phyloP scores from a whole-genome alignment of 23 tunicate genomes.

The Halocynthia roretzi region DNA sequence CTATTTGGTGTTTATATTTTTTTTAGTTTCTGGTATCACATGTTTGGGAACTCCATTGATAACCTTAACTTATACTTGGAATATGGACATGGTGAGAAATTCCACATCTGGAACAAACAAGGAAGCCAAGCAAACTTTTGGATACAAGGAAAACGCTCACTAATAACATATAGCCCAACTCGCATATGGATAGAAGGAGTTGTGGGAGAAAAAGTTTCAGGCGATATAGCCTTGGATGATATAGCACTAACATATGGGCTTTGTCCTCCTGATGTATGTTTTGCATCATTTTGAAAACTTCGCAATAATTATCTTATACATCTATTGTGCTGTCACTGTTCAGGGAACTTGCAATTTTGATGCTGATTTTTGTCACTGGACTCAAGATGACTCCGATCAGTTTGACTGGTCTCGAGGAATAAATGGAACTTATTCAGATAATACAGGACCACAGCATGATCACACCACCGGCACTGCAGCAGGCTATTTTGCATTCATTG shows the following conservation, averaged over 20 bases:
- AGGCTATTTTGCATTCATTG: constrained; percentile 69
- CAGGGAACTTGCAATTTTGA: constrained; percentile 89
- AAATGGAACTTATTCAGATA: constrained; percentile 68
- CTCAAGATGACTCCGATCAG: constrained; percentile 50
- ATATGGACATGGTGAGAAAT: constrained; percentile 25
- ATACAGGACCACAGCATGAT: constrained; percentile 75
- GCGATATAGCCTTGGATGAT: constrained; percentile 90
- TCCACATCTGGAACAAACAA: constrained; percentile 38
- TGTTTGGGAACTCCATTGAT: constrained; percentile 64
- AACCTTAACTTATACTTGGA: constrained; percentile 79
- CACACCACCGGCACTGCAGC: constrained; percentile 63
- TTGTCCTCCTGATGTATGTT: constrained; percentile 63
- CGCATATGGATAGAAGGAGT: constrained; percentile 72
- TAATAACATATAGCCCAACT: constrained; percentile 44
- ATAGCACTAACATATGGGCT: constrained; percentile 18
- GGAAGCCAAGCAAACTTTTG: constrained; percentile 69
- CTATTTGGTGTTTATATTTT: background rate
- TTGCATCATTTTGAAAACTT: background rate
- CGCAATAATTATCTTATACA: background rate
- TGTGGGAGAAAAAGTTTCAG: constrained; percentile 51
- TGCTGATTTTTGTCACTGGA: constrained; percentile 70
- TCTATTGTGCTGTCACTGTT: background rate
- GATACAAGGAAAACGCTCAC: constrained; percentile 53
- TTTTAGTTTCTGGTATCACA: constrained; percentile 87
- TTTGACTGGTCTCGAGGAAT: constrained; percentile 78